These are phyloP conservation scores for Acheta domesticus DNA, from an alignment of 2,888 invertebrate genomes.

Conservation along the genomic window DNA sequence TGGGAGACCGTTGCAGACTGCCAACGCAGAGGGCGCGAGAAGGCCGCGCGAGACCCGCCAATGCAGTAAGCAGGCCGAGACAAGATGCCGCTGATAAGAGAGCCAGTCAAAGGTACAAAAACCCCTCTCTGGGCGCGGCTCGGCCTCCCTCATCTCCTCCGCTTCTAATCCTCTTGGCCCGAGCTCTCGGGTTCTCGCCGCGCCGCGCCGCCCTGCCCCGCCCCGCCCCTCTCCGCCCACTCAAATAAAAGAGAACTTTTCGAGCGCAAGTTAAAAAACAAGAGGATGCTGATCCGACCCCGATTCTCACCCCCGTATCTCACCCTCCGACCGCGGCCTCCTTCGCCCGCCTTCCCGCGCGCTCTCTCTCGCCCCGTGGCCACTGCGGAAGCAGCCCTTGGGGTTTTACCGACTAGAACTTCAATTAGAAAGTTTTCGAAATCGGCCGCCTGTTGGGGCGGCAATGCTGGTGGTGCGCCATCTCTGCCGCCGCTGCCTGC, in stretches of 20 bases:
- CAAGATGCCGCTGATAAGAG: neutral
- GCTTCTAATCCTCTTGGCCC: constrained; percentile 11
- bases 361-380: neutral
- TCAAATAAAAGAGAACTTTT: constrained; percentile 9
- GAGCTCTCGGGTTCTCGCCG: neutral
- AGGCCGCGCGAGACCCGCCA: neutral
- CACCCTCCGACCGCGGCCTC: neutral
- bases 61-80: no score
- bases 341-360: neutral
- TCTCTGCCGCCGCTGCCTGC: no score
- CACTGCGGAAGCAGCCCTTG: neutral
- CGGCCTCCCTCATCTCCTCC: neutral
- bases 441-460: neutral
- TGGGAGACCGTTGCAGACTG: neutral
- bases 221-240: neutral
- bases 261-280: constrained; percentile 9
- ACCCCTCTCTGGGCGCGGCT: neutral
- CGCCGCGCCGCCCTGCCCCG: no score
- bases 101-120: neutral
- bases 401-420: constrained; percentile 18
- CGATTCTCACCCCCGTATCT: neutral
- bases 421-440: constrained; percentile 5
- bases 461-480: neutral
- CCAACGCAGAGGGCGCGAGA: neutral
- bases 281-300: constrained; percentile 1